Conservation (phyloP, 2,113 vertebrate genomes). For the Lates calcarifer region DNA sequence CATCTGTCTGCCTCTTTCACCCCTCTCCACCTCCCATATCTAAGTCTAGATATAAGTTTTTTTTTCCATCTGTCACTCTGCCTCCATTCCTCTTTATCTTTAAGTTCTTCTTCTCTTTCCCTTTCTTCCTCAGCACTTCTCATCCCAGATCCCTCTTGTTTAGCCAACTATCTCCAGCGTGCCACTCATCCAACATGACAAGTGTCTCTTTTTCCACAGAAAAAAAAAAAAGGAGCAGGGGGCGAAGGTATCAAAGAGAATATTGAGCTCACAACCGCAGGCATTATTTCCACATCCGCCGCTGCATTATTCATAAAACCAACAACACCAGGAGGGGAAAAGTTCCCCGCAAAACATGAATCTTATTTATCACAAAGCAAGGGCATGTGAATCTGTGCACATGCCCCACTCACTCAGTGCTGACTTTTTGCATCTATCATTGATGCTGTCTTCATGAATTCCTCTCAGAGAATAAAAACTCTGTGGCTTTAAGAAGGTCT, state of each 20-base stretch:
- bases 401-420: constrained; percentile 20
- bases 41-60: constrained; percentile 27
- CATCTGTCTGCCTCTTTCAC: constrained; percentile 21
- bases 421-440: constrained; percentile 44
- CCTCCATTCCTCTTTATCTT: constrained; percentile 44
- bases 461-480: constrained; percentile 12
- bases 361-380: constrained; percentile 62
- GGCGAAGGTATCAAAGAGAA: constrained; percentile 82
- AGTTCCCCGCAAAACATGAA: constrained; percentile 61
- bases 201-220: constrained; percentile 56
- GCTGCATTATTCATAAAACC: constrained; percentile 81
- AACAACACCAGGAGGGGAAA: constrained; percentile 66
- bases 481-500: not conserved
- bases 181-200: constrained; percentile 65
- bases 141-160: constrained; percentile 54
- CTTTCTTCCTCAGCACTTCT: constrained; percentile 38
- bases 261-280: constrained; percentile 72
- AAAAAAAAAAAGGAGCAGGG: constrained; percentile 36
- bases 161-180: constrained; percentile 52
- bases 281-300: constrained; percentile 77
- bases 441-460: constrained; percentile 35
- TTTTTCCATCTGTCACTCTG: constrained; percentile 25
- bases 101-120: constrained; percentile 15
- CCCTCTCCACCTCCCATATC: constrained; percentile 27
- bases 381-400: constrained; percentile 31